These are phyloP conservation scores for Drosophila sp. DNA, from an alignment of 1,140 invertebrate species.

Conservation along the genomic window DNA sequence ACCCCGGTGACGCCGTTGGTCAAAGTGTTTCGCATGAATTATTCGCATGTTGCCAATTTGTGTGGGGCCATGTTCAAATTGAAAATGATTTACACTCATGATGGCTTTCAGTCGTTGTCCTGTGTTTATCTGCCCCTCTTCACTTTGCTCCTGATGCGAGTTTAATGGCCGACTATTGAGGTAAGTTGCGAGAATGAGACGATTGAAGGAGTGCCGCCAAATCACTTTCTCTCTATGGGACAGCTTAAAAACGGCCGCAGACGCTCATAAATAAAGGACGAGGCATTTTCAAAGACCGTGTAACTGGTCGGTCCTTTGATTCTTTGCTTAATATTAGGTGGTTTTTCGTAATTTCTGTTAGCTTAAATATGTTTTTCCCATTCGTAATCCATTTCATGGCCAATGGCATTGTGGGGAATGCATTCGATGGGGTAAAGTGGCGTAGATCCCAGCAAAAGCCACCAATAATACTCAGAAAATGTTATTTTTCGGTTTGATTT, in stretches of 20 bases:
- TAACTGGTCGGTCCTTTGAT: conserved; percentile 46
- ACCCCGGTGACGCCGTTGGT: conserved; percentile 1
- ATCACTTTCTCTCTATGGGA: not conserved
- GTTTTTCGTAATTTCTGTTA: conserved; percentile 56
- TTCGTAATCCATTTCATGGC: conserved; percentile 77
- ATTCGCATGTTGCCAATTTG: conserved; percentile 44
- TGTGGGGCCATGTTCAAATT: conserved; percentile 13
- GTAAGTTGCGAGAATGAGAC: conserved; percentile 9
- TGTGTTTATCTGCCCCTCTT: not conserved
- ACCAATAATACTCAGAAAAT: conserved; percentile 64
- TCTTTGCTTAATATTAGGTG: conserved; percentile 28
- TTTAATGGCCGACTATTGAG: conserved; percentile 25
- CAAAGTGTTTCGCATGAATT: conserved; percentile 44
- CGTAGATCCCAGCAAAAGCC: conserved; percentile 28
- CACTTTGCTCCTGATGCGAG: conserved; percentile 14
- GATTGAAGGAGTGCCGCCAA: not conserved
- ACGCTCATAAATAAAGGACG: conserved; percentile 58
- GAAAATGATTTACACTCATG: conserved; percentile 35
- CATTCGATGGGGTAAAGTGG: conserved; percentile 29
- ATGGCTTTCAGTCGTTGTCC: conserved; percentile 2
- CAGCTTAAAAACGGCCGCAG: conserved; percentile 23
- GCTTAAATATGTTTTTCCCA: conserved; percentile 49
- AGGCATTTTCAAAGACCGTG: conserved; percentile 34
- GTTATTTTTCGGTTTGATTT: conserved; percentile 72
- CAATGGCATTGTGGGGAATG: conserved; percentile 51